Evolutionary conservation across 2,888 invertebrate genomes (phyloP), one percentile per base, ranked within the genome.

Genomic region (Chymomyza fuscimana): DNA sequence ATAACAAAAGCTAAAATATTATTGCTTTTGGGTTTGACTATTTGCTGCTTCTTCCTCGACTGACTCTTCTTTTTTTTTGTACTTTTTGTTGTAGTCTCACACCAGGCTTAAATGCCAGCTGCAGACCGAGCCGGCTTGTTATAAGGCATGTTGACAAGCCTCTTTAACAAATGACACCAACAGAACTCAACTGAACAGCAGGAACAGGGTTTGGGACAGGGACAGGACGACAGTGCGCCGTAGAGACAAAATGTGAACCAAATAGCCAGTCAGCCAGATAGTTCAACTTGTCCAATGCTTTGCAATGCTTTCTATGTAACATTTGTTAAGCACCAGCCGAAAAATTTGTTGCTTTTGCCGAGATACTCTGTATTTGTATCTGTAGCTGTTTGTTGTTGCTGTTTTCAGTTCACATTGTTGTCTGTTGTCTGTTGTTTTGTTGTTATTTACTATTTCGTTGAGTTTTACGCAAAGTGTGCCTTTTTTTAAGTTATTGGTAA

Each of bases 131-230:
- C 80, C 77, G 81, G 88, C 81, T 87, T 87, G 88, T 88, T 88
- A 89, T 82, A 86, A 84, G 89, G 79, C 88, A 87, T 89, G 89
- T 89, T 89, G 90, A 89, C 89, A 89, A 89, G 89, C 90, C 89
- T 90, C 89, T 89, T 89, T 89, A 90, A 86, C 90, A 90, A 89
- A 90, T 90, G 89, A 89, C 89, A 89, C 89, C 89, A 89, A 81
- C 87, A 83, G 83, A 58, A 5, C 10, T 25, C 54, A 54, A 54
- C 54, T 54, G 19, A 9, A 54, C 22, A 46, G 71, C 78, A 78
- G 79, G 63, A 78, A 66, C 73, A 77, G 78, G 74, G 77, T 5
- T 32, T 78, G 79, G 63, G 77, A 76, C 70, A 78, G 78, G 78
- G 77, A 70, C 72, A 79, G 79, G 77, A 80, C 80, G 79, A 70